Conservation (phyloP, 2,888 invertebrate genomes). For the Megastigmus dorsalis region DNA sequence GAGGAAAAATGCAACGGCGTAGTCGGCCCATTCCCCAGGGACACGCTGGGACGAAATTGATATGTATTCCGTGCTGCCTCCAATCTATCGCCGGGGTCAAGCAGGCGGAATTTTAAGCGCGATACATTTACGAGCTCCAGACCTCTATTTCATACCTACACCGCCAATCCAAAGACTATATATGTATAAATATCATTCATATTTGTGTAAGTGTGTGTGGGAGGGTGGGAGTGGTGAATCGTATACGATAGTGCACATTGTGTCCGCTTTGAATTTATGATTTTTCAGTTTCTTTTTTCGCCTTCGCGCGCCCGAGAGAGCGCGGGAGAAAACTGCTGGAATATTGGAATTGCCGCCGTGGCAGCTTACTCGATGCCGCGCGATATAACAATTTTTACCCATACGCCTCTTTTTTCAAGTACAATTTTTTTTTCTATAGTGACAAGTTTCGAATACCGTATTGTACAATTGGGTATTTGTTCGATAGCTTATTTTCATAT, state of each 20-base stretch:
- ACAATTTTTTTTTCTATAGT: background rate
- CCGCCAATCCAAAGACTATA: no score
- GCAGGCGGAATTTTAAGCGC: conserved; percentile 74
- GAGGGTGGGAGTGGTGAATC: conserved; percentile 2
- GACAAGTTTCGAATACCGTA: no score
- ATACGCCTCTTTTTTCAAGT: background rate
- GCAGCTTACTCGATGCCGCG: background rate
- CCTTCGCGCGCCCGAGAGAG: background rate
- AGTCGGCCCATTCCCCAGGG: conserved; percentile 62
- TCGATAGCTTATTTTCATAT: no score
- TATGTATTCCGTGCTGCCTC: conserved; percentile 73
- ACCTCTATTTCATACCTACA: conserved; percentile 44
- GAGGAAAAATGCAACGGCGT: conserved; percentile 58
- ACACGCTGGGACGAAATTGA: conserved; percentile 69
- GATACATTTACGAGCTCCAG: conserved; percentile 61
- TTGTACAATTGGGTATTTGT: no score
- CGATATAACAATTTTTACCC: background rate
- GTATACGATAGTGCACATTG: conserved; percentile 35
- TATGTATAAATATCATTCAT: no score
- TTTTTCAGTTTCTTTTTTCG: conserved; percentile 35
- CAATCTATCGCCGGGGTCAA: conserved; percentile 73
- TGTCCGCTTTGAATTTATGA: conserved; percentile 54
- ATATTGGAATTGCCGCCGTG: conserved; percentile 20
- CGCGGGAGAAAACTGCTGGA: conserved; percentile 11
- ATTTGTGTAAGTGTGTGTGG: background rate